Evolutionary conservation across 2,888 invertebrate genomes (phyloP), one percentile per base, ranked within the genome.

Genomic region (Toxonevra muliebris): DNA sequence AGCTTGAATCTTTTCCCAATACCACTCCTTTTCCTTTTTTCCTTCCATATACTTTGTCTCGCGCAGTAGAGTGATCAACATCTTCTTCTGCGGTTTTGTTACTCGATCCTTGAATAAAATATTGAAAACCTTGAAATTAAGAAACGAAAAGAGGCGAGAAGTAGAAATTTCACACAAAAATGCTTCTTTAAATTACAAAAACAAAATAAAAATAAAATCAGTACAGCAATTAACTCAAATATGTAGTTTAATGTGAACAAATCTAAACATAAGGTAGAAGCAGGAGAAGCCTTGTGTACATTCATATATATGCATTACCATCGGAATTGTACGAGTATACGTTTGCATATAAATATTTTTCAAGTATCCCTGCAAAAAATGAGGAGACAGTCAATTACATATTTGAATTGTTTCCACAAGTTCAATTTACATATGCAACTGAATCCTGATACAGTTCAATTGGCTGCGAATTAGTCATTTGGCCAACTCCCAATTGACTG

Each of bases 11-110:
- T 84, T 84, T 69, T 83, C 84, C 83, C 83, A 84, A 64, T 84
- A 84, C 83, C 83, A 83, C 71, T 84, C 83, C 73, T 84, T 84
- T 69, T 84, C 83, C 73, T 83, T 84, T 68, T 83, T 84, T 43
- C 84, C 83, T 72, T 84, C 84, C 82, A 84, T 83, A 67, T 80
- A 83, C 61, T 83, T 83, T 13, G 83, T 84, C 72, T 84, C 83
- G n/a, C 84, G 80, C 75, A 84, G 71, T 70, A 84, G 72, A 17
- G 83, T 82, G 64, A 84, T 84, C 50, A 84, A 76, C 84, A 84
- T 84, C 73, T 83, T 83, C 69, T 84, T 84, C 72, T 84, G 83
- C 65, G 83, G 84, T 76, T 84, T 84, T 68, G 83, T 84, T 59
- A 84, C 83, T 78, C 83, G 83, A 80, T 83, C 83, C 83, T 83